Percentiles rank a stretch among this genome's conserved stretches.
Evolutionary conservation across 2,797 vertebrate species (phyloP).

Genomic region (Gallinago stenura): DNA sequence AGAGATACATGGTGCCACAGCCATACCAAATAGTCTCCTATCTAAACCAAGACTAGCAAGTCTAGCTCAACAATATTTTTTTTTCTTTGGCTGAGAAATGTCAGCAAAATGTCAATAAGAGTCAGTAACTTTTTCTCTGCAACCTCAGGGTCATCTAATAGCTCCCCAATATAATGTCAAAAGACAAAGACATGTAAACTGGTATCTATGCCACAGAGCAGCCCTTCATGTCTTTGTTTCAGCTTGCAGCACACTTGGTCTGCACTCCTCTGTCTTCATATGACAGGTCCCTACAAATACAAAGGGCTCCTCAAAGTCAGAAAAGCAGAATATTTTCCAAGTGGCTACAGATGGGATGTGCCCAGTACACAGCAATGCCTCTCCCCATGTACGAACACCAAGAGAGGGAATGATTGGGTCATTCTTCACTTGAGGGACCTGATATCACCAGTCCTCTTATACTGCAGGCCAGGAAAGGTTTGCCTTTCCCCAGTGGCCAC

Average conservation of each 20-base stretch:
- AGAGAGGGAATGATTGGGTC: too few relatives aligned
- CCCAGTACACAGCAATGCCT: background rate
- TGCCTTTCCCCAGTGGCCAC: background rate
- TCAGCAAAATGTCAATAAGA: background rate
- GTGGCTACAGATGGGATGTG: background rate
- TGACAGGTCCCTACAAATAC: background rate
- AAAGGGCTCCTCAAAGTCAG: background rate
- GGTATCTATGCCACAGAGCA: background rate
- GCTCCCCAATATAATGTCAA: background rate
- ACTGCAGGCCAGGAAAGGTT: background rate
- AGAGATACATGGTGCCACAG: background rate
- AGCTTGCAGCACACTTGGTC: background rate
- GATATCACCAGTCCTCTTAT: background rate
- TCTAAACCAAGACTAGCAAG: background rate
- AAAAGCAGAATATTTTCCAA: background rate
- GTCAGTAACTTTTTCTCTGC: background rate
- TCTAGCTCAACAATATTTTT: background rate
- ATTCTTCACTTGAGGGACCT: background rate
- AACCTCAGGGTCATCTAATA: background rate
- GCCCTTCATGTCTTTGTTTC: background rate
- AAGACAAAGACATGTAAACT: background rate
- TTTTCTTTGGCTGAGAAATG: background rate
- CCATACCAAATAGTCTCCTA: background rate
- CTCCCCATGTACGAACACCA: background rate
- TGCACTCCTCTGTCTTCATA: background rate